Evolutionary conservation across 1,140 invertebrate genomes (phyloP).

Genomic region (Lethrus apterus): DNA sequence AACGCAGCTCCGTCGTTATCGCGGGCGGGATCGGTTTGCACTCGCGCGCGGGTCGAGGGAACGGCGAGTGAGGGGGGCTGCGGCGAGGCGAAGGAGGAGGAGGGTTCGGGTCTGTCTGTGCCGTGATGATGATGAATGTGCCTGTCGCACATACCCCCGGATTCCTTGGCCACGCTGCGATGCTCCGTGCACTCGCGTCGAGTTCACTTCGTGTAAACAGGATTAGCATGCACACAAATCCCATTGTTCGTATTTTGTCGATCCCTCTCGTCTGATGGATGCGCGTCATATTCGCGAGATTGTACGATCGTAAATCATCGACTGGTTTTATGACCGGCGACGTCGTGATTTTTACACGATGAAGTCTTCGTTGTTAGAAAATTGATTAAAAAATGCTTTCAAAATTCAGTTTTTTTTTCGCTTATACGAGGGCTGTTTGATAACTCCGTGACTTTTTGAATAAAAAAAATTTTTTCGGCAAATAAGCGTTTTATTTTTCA

Average conservation of each 20-base stretch:
- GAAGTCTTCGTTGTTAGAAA: no score
- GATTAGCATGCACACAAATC: constrained; percentile 14
- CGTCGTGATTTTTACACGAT: no score
- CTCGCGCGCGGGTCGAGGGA: not conserved
- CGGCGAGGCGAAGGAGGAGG: constrained; percentile 10
- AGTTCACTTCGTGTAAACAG: constrained; percentile 17
- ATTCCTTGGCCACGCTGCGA: constrained; percentile 5
- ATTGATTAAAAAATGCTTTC: no score
- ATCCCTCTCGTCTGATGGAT: no score
- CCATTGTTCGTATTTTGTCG: constrained; percentile 2
- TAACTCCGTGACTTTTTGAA: no score
- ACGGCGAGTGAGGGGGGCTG: constrained; percentile 11
- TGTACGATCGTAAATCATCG: no score
- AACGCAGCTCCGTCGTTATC: constrained; percentile 13
- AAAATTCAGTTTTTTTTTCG: no score
- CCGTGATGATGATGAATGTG: constrained; percentile 27
- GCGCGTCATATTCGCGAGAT: no score
- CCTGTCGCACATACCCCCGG: constrained; percentile 13
- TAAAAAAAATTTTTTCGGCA: no score
- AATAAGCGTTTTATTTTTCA: no score
- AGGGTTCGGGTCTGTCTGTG: constrained; percentile 17
- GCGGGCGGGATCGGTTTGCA: constrained; percentile 6
- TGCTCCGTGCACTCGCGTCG: not conserved
- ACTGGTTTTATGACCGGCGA: no score
- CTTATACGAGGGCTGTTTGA: no score